Base-by-base conservation (phyloP, 2,888 invertebrate species). In the Muscina levida region DNA sequence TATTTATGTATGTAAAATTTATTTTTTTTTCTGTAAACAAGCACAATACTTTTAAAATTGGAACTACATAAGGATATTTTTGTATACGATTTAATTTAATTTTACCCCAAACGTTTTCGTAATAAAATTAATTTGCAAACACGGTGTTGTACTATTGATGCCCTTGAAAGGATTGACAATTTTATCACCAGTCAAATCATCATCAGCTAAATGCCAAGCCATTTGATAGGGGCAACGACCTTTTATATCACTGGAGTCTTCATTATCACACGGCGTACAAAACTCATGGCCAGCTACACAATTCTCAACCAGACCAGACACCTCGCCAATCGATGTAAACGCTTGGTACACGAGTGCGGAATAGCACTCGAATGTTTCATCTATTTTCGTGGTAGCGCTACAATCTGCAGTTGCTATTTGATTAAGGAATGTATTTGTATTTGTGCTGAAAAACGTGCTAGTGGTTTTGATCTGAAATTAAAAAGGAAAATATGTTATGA, bases 221-320 rank as follows among this genome's bases (percentile, higher is more conserved):
- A 83, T 56, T 19, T 84, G 79, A 68, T 82, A 83, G 1, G 84
- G 83, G 65, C 84, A 84, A 11, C 83, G 82, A 8, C 81, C 82
- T 4, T 72, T 66, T 10, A 66, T 42, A 6, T 24, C 8, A 11
- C 39, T 22, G 1, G 13, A 15, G 22, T 67, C 68, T 5, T 71
- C 62, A 57, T 72, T 65, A 0, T 72, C 72, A 48, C 80, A 83
- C 1, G 78, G 42, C 1, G 77, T 26, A 68, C 82, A 84, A 48
- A 82, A 80, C 6, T 82, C 82, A 42, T 78, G 74, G 11, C 82
- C 83, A 6, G 74, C 71, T n/a, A 83, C 57, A 37, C 84, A 84
- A 31, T 82, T 83, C 6, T 84, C 84, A 13, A 84, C 56, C 22
- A 82, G 26, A n/a, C 53, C 72, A 31, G 65, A 78, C 0, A 80